Base-by-base conservation (phyloP, 2,888 invertebrate genomes). In the Malthinus flaveolus region DNA sequence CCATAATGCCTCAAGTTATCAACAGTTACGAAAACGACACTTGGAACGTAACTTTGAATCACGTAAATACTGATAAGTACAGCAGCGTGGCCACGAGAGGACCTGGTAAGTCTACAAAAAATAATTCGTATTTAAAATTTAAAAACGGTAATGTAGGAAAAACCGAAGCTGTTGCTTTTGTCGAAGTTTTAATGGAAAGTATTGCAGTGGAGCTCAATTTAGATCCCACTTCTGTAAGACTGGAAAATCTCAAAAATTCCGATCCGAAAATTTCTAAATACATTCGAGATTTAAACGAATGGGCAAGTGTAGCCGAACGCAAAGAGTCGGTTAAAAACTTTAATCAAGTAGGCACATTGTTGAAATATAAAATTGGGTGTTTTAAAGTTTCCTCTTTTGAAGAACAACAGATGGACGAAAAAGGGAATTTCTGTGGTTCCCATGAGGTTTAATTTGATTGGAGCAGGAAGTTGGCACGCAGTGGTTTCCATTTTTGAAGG, bases 341-440 rank as follows among this genome's bases (percentile, higher is more conserved):
- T 69, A 91, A 91, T 69, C 78, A 78, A 64, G 81, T 83, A 65
- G 53, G 6, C 5, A 3, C n/a, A 9, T 3, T 7, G 9, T 9
- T 0, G 12, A 9, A 42, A 10, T 9, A 1, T 23, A 5, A 23
- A n/a, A 1, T 39, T 9, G 8, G 6, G 1, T 42, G 23, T 23
- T 23, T 23, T 23, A 23, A 23, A 23, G 5, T 23, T 23, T 7
- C 1, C 4, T 9, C n/a, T 45, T 10, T 63, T 42, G 52, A 68
- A 85, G 86, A 79, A 82, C 49, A 91, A 93, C 77, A 81, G 90
- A 23, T 94, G 93, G 93, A 89, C 85, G 68, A 94, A 94, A 73
- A 84, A 84, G 34, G 94, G 90, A 0, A 75, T 90, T 1, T 80
- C 86, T 9, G 71, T 91, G 5, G 81, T 87, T 7, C 83, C 89